Base-by-base conservation (phyloP, 2,797 vertebrate species). In the Emydoidea blandingii region DNA sequence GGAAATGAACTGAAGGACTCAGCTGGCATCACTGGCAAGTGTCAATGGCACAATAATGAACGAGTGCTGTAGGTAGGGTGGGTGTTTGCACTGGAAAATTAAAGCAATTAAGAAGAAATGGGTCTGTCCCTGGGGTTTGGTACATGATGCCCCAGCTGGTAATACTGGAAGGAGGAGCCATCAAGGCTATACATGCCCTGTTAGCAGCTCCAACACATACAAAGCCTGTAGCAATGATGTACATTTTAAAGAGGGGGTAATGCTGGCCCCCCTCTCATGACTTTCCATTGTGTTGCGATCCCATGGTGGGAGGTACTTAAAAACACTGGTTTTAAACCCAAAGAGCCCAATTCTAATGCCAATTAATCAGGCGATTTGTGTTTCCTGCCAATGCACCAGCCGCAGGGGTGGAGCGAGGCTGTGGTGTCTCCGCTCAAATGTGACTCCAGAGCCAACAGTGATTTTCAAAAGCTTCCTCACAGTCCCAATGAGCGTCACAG, bases 401-500 rank as follows among this genome's bases (percentile, higher is more conserved):
- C 37, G 9, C 37, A 52, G 53, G n/a, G n/a, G n/a, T 23, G 53
- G 23, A 44, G 8, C 16, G 37, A 56, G 50, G n/a, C 80, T 29
- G 15, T 15, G 34, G 4, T 18, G 18, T 53, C 34, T 57, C 34
- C 29, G 7, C 21, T 12, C 53, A 6, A 7, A 53, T 19, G 7
- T 4, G 41, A 19, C 4, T 4, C 34, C 59, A 31, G 53, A 59
- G 59, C 53, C 19, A n/a, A 23, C 34, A 21, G 25, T 19, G 8
- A n/a, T 47, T 15, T 90, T 95, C 95, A 91, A 12, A 92, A 95
- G 95, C 93, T 95, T 92, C 93, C 92, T 95, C 87, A 81, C 94
- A 91, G 91, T 87, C 84, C 92, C 95, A 93, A 90, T 93, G 93
- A 93, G 93, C 94, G 18, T 41, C 8, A 41, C n/a, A 62, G 83